These are phyloP conservation scores for Mylabris sibirica DNA, from an alignment of 2,888 invertebrate species.

Conservation along the genomic window DNA sequence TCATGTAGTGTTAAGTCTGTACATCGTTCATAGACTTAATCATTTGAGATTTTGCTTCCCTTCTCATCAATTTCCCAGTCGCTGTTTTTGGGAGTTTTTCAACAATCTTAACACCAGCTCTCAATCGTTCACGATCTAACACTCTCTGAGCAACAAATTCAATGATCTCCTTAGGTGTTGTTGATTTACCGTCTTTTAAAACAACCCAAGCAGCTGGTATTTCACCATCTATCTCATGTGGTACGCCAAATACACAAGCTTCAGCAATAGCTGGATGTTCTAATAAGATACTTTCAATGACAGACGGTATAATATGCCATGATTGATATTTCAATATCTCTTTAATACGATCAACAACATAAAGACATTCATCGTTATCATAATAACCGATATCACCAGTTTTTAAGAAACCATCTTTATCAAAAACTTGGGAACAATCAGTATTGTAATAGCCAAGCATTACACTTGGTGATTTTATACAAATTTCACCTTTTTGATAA, in stretches of 20 bases:
- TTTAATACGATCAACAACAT: conserved; percentile 62
- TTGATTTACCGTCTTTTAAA: conserved; percentile 11
- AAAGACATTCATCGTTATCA: conserved; percentile 61
- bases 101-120: conserved; percentile 47
- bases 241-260: conserved; percentile 47
- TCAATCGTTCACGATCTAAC: conserved; percentile 43
- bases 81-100: conserved; percentile 45
- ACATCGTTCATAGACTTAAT: not conserved
- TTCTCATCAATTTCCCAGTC: conserved; percentile 37
- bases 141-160: conserved; percentile 42
- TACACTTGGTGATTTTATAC: conserved; percentile 56
- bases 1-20: not conserved
- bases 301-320: conserved; percentile 59
- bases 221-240: conserved; percentile 34
- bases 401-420: conserved; percentile 61
- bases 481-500: conserved; percentile 63
- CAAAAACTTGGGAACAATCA: conserved; percentile 58
- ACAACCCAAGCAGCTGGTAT: conserved; percentile 42
- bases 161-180: conserved; percentile 33
- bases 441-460: conserved; percentile 62
- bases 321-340: conserved; percentile 62
- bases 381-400: conserved; percentile 64
- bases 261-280: conserved; percentile 47
- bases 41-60: not conserved
- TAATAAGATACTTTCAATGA: conserved; percentile 44